Percentiles rank a stretch among this genome's conserved stretches.
Evolutionary conservation across 2,113 vertebrate species (phyloP).

Genomic region (Brachionichthys hirsutus): DNA sequence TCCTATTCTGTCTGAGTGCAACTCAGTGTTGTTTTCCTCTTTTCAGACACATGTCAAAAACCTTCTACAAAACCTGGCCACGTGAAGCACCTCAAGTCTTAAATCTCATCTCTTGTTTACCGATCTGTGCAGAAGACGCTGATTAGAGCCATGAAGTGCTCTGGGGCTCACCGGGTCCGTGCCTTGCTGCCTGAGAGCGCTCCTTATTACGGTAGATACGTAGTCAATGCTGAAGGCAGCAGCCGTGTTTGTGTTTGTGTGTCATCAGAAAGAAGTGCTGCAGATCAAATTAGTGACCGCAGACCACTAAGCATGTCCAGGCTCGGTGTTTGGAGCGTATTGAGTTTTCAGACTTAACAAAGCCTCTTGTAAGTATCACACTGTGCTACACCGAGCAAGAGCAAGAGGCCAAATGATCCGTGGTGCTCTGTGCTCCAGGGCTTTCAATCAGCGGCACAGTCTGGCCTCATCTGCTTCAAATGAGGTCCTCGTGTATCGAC

Average conservation of each 20-base stretch:
- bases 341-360: slow-evolving; percentile 14
- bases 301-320: background rate
- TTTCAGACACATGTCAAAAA: background rate
- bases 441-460: slow-evolving; percentile 9
- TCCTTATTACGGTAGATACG: too few relatives aligned
- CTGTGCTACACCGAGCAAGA: slow-evolving; percentile 16
- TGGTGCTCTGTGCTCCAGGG: background rate
- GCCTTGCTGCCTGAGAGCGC: too few relatives aligned
- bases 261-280: slow-evolving; percentile 13
- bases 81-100: background rate
- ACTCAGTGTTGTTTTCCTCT: background rate
- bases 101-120: background rate
- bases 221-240: background rate
- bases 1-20: too few relatives aligned
- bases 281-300: slow-evolving; percentile 2
- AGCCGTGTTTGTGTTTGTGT: background rate
- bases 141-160: background rate
- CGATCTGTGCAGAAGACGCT: slow-evolving; percentile 15
- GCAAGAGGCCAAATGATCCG: slow-evolving; percentile 36
- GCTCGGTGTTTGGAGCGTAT: slow-evolving; percentile 5
- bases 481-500: slow-evolving; percentile 10
- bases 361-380: background rate
- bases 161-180: too few relatives aligned
- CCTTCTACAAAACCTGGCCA: background rate
- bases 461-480: slow-evolving; percentile 16